Evolutionary conservation across 2,888 invertebrate genomes (phyloP).

Genomic region (Nomada fucata): DNA sequence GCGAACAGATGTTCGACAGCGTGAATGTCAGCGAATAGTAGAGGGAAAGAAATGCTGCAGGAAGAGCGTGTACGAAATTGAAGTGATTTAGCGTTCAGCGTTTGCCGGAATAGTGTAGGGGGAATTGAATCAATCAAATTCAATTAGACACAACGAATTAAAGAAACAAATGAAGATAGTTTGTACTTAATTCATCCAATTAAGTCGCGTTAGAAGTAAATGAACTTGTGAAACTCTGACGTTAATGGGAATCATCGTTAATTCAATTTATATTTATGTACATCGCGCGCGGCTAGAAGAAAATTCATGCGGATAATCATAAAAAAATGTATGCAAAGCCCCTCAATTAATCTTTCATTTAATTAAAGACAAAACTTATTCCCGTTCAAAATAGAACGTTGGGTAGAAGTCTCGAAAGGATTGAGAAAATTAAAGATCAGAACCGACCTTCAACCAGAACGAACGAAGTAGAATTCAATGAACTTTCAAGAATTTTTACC

Average conservation of each 20-base stretch:
- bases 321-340: not conserved
- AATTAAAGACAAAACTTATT: no score
- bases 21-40: not conserved
- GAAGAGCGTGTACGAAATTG: not conserved
- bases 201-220: conserved; percentile 22
- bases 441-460: not conserved
- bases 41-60: no score
- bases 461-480: not conserved
- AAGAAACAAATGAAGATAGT: conserved; percentile 12
- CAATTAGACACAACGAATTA: conserved; percentile 17
- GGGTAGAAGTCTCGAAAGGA: not conserved
- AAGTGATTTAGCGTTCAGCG: not conserved
- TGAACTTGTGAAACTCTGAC: conserved; percentile 15
- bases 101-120: not conserved
- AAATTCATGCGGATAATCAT: not conserved
- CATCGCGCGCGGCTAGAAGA: not conserved
- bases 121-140: conserved; percentile 25
- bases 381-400: not conserved
- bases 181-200: conserved; percentile 14
- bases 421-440: not conserved
- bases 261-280: conserved; percentile 7
- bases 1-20: no score
- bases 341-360: no score
- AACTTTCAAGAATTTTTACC: conserved; percentile 22
- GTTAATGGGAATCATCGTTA: not conserved